phyloP scores from a whole-genome alignment of 2,113 vertebrate species.

The Vulpes ferrilata region DNA sequence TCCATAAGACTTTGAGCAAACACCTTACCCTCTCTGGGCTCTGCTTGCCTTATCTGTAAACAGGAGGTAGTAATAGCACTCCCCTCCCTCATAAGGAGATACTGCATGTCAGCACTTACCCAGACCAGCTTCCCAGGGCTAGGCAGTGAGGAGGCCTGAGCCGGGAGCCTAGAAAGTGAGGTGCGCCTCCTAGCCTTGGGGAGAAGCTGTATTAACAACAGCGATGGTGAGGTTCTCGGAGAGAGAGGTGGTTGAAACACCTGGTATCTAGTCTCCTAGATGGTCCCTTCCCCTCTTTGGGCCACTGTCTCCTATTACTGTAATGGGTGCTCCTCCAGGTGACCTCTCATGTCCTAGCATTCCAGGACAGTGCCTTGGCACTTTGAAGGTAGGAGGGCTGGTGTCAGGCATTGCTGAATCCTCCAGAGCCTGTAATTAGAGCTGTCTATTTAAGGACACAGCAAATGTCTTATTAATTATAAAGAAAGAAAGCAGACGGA shows the following conservation, averaged over 20 bases:
- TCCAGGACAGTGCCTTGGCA: neutral
- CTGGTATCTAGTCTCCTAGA: neutral
- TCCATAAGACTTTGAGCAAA: neutral
- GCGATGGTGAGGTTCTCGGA: neutral
- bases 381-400: neutral
- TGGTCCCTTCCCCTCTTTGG: neutral
- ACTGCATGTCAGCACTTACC: neutral
- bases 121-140: neutral
- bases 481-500: constrained; percentile 85
- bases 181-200: neutral
- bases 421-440: constrained; percentile 86
- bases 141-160: neutral
- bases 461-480: constrained; percentile 90
- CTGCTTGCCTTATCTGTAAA: neutral
- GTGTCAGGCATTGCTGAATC: constrained; percentile 80
- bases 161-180: neutral
- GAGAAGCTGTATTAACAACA: neutral
- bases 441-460: constrained; percentile 88
- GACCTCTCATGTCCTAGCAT: neutral
- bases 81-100: neutral
- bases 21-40: neutral
- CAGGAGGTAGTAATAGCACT: neutral
- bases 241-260: neutral
- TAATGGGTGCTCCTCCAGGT: neutral
- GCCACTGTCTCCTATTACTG: neutral